Base-by-base conservation (phyloP, 2,113 vertebrate genomes). In the Merops nubicus region DNA sequence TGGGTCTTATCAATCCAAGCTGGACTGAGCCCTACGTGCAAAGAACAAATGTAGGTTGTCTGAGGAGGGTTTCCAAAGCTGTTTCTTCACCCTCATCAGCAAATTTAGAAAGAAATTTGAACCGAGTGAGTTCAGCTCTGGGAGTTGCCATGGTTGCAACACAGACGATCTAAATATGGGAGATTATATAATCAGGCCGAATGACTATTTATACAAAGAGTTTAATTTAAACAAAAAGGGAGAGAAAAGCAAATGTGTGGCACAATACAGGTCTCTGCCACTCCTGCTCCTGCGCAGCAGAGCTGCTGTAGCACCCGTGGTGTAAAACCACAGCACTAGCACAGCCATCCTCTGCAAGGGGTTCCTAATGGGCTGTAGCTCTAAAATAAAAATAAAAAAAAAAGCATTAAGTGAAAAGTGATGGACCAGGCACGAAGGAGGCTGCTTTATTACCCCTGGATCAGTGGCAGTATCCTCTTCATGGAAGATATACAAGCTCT, bases 61-160 rank as follows among this genome's bases (percentile, higher is more conserved):
- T 92, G 91, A 91, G 88, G 85, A 95, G 91, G 85, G 89, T 72
- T 96, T 94, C 94, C 93, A 91, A 93, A 97, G 88, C 96, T 93
- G 83, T 95, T 97, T 97, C 96, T 98, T 98, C 95, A 97, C 96
- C 96, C 91, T 97, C 94, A 85, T 94, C 96, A 96, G 95, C 96
- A 97, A 97, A 98, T 98, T 98, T 98, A 98, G 98, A 98, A 98
- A 93, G 96, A 97, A 98, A 95, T 97, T 96, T 96, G 97, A 97
- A 97, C 95, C 8, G 43, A 94, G 97, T 68, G 94, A 62, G 31
- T 97, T 95, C 56, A 43, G 91, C 94, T 95, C 96, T 31, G 65
- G 86, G 91, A 89, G 98, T 98, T 98, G 97, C 97, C 96, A 98
- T 98, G 97, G 98, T 97, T 97, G 97, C 98, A 86, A 85, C 97